Evolutionary conservation across 2,113 vertebrate species (phyloP).

Genomic region (Clarias gariepinus): DNA sequence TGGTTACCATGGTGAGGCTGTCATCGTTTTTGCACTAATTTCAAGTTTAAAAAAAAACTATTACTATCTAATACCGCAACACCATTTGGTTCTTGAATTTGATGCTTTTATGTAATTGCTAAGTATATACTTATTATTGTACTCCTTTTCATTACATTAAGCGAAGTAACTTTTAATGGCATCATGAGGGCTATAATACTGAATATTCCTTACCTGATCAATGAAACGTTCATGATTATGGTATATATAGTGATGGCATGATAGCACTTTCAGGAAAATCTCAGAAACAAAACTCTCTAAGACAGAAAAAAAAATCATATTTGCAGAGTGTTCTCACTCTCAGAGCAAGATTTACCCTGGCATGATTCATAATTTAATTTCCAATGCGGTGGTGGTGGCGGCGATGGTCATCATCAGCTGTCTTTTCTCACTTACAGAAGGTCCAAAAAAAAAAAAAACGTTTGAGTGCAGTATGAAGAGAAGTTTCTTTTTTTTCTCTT

Average conservation of each 20-base stretch:
- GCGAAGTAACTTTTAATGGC: neutral
- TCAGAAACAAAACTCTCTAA: neutral
- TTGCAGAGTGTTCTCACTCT: neutral
- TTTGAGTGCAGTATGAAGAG: neutral
- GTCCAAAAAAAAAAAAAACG: neutral
- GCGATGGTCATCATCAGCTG: conserved; percentile 11
- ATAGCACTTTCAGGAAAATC: conserved; percentile 3
- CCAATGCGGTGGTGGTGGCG: neutral
- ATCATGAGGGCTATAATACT: neutral
- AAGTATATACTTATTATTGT: no score
- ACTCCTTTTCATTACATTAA: no score
- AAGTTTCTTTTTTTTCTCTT: neutral
- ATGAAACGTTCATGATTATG: neutral
- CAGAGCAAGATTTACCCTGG: neutral
- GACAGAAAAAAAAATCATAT: neutral
- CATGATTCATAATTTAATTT: conserved; percentile 14
- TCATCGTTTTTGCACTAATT: neutral
- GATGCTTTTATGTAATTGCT: neutral
- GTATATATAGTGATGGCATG: neutral
- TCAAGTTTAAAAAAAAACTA: neutral
- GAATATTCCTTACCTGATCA: neutral
- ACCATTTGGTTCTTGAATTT: neutral
- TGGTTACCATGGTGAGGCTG: neutral
- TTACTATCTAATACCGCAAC: neutral
- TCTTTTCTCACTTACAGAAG: conserved; percentile 10